Evolutionary conservation across 2,797 vertebrate genomes (phyloP), one percentile per base, ranked within the genome.

Genomic region (Intellagama lesueurii): DNA sequence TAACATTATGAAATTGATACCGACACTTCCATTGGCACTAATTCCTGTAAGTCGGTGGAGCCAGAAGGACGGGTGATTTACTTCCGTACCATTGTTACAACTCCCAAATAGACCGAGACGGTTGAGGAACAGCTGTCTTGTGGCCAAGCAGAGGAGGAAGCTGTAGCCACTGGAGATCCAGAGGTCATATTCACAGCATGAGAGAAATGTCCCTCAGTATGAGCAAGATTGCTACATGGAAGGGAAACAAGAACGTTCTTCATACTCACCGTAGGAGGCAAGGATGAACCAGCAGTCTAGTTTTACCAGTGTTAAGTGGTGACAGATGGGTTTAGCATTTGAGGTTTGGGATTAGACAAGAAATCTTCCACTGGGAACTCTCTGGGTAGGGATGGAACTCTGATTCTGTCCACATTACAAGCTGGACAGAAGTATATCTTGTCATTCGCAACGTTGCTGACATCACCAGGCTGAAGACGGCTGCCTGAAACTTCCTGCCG

Each of bases 1-100:
- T 96, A 97, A 96, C 95, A 92, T 97, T 97, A 97, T 96, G 96
- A 96, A 97, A 98, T 97, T 97, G 97, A 97, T 96, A 95, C 95
- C 94, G 96, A 97, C 97, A 94, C 95, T 96, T 97, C 95, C 94
- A 95, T 96, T 97, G 97, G 96, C 96, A 95, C 94, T 97, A 90
- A 96, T 97, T 96, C 96, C 95, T 95, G 90, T 94, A 92, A 96
- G 95, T 95, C 92, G 91, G 91, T 94, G 93, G 94, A 97, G 95
- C 96, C 97, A 97, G 96, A 96, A 96, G 95, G 16, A 97, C 95
- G 93, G 96, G 94, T 35, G 4, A 90, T 95, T 97, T 96, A 88
- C 95, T 94, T 96, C 94, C 94, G 88, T 87, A 64, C 19, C 5
- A 94, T 0, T 1, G 93, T 95, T 95, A 30, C 95, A 94, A 94